Evolutionary conservation across 2,797 vertebrate genomes (phyloP).

Genomic region (Numenius phaeopus): DNA sequence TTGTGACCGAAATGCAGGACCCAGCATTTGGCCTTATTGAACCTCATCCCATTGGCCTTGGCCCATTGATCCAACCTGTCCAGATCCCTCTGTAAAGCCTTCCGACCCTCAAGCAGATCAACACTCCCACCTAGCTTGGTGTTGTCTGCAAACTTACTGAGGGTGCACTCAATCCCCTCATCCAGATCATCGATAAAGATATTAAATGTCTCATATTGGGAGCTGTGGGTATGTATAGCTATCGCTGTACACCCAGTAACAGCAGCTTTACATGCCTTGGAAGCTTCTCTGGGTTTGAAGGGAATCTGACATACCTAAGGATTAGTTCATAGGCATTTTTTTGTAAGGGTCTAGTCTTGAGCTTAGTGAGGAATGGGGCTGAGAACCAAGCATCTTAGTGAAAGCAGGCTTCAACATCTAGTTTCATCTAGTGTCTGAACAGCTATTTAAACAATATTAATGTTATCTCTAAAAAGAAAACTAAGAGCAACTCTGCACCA

Average conservation of each 20-base stretch:
- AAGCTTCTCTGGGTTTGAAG: not conserved
- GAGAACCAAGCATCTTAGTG: not conserved
- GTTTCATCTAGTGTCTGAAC: not conserved
- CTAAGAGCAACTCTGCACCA: not conserved
- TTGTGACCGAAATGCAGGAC: too few species aligned
- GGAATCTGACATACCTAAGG: not conserved
- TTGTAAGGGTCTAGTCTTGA: not conserved
- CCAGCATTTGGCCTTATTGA: too few species aligned
- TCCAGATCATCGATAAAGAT: too few species aligned
- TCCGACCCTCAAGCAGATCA: too few species aligned
- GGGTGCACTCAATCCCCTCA: too few species aligned
- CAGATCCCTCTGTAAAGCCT: too few species aligned
- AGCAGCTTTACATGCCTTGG: not conserved
- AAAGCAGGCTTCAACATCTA: not conserved
- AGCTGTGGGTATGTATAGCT: not conserved
- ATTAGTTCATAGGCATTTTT: not conserved
- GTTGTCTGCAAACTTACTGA: too few species aligned
- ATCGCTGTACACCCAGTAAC: not conserved
- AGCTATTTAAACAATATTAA: not conserved
- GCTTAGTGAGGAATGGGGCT: not conserved
- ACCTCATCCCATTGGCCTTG: too few species aligned
- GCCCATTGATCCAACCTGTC: too few species aligned
- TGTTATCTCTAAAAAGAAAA: not conserved
- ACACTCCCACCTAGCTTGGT: too few species aligned
- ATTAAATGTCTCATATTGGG: accelerated